Base-by-base conservation (phyloP, 2,888 invertebrate genomes). In the Cosmopolites sordidus region DNA sequence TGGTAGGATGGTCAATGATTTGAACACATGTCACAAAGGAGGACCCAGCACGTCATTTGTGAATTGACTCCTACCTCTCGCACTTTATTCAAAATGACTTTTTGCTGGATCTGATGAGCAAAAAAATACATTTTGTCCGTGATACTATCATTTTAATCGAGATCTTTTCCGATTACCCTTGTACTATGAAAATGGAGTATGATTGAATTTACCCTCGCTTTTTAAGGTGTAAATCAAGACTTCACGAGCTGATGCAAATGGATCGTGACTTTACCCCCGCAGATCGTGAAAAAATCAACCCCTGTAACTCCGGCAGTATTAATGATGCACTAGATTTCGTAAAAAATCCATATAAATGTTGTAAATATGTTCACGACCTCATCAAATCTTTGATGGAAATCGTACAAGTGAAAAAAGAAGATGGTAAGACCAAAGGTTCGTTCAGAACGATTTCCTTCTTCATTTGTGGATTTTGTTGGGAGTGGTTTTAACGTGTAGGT, bases 321-420 rank as follows among this genome's bases (percentile, higher is more conserved):
- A 80, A 84, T 58, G 87, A 91, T 63, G 97, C 98, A 1, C 78
- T 97, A 76, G 89, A 92, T 67, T 94, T 92, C 74, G 95, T 99
- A 0, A 92, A 92, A 75, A 97, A 98, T 78, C 99, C 99, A 0
- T 89, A 89, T 38, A 84, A 84, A 64, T 94, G 95, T 75, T 99
- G 98, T 72, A 86, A 89, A 62, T 87, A 91, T 67, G 92, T 99
- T 29, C 89, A 94, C 67, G 79, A 81, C 48, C 81, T 96, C 52
- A 93, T 98, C 59, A 86, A 90, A 64, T 87, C 88, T 54, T 79
- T 98, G 29, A 84, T 94, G 75, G 84, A 86, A 60, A 86, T 94
- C 52, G 92, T 97, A 38, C 80, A 87, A 59, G 77, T 84, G 30
- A 92, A 93, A 75, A 86, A 88, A 66, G 92, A 93, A 64, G 92